These are phyloP conservation scores for Epizoanthus ramosus DNA, from an alignment of 92 coral and sea anemone species.

Conservation along the genomic window DNA sequence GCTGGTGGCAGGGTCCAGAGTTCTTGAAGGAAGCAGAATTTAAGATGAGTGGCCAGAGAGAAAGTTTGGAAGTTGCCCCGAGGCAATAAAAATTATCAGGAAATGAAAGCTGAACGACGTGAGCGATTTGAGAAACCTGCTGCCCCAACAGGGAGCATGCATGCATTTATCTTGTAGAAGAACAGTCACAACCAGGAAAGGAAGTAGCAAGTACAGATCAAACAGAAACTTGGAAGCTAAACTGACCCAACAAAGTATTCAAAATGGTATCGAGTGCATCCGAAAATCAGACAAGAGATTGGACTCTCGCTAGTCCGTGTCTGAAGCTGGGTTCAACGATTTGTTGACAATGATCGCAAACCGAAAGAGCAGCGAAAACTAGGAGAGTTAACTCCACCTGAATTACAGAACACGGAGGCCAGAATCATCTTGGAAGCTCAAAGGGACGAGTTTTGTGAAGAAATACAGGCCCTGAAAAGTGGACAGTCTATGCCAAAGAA, in stretches of 20 bases:
- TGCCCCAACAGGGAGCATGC: background rate
- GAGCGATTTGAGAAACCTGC: too few relatives aligned
- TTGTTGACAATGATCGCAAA: slow-evolving; percentile 51
- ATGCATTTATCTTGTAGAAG: slow-evolving; percentile 12
- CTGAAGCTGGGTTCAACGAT: slow-evolving; percentile 66
- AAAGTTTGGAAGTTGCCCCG: slow-evolving; percentile 25
- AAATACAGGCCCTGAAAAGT: slow-evolving; percentile 49
- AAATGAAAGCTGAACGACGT: background rate
- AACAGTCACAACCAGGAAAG: background rate
- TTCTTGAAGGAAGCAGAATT: slow-evolving; percentile 33
- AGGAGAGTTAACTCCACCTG: slow-evolving; percentile 63
- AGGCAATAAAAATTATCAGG: background rate
- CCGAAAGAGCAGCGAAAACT: slow-evolving; percentile 27
- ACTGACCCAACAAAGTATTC: slow-evolving; percentile 59
- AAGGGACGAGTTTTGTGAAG: slow-evolving; percentile 46
- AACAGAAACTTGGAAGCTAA: slow-evolving; percentile 44
- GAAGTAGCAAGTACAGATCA: background rate
- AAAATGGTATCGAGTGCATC: slow-evolving; percentile 65
- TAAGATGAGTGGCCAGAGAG: slow-evolving; percentile 35
- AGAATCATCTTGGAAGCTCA: slow-evolving; percentile 55
- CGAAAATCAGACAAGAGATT: slow-evolving; percentile 50
- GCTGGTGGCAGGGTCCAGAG: slow-evolving; percentile 66
- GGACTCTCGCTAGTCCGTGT: slow-evolving; percentile 70
- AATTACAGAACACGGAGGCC: slow-evolving; percentile 56
- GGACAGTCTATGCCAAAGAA: slow-evolving; percentile 36